Evolutionary conservation across 2,888 invertebrate species (phyloP), one percentile per base, ranked within the genome.

Genomic region (Dryobota labecula): DNA sequence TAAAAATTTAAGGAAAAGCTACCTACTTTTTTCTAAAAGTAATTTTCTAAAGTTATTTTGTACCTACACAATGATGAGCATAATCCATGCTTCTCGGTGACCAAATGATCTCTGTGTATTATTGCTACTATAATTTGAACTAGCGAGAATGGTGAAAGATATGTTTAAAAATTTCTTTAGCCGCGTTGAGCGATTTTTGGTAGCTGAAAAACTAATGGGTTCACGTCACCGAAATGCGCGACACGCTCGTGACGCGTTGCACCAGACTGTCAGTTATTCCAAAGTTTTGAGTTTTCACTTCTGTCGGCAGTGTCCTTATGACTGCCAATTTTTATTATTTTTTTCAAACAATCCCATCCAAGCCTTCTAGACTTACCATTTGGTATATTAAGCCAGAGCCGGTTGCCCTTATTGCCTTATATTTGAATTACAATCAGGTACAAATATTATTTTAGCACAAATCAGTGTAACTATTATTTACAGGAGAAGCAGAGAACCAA

Each of bases 401-500:
- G 18, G 8, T 49, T 36, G 51, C n/a, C 36, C 6, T 71, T 30
- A n/a, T 30, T 54, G 13, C 15, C 8, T 13, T 45, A 11, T 18
- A 33, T 18, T 51, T 58, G 0, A 38, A 30, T 57, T 30, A 47
- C 1, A 49, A 33, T 20, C 15, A 45, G 24, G 5, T 24, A 38
- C 0, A 65, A 65, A 30, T 38, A 38, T 30, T 20, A 57, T 13
- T 30, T 20, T n/a, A 24, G 9, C 65, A 18, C 15, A 49, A 58
- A 38, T 38, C 56, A 27, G 58, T 57, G 24, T 45, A 18, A 58
- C 4, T 53, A 24, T 70, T 53, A 18, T 76, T 76, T 96, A 77
- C 96, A 97, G 97, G 97, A 97, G 89, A 98, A 97, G 93, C 96
- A 96, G 86, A 97, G 98, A 93, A 96, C 97, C 78, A 98, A 98